Conservation (phyloP, 2,797 vertebrate genomes). For the Hephaestus fuliginosus region DNA sequence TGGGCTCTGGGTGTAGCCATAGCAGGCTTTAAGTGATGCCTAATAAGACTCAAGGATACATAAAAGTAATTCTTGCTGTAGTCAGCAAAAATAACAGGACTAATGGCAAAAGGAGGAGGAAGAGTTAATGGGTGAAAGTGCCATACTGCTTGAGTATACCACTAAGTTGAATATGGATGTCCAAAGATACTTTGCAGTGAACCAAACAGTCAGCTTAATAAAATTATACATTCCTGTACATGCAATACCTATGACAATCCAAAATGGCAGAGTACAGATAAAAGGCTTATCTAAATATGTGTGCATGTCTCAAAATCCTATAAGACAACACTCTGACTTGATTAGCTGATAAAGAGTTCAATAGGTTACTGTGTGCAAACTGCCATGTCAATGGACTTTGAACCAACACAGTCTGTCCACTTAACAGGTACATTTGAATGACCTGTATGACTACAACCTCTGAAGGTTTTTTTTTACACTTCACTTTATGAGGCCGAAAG, state of each 20-base stretch:
- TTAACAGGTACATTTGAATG: neutral
- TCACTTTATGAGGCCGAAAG: neutral
- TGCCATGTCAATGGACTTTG: conserved; percentile 33
- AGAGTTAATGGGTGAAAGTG: neutral
- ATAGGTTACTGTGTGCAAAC: conserved; percentile 14
- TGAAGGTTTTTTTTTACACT: neutral
- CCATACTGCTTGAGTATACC: neutral
- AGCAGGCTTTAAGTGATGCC: conserved; percentile 20
- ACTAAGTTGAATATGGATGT: neutral
- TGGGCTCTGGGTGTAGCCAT: neutral
- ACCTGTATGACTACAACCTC: neutral
- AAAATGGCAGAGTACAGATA: conserved; percentile 22
- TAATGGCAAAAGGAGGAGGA: neutral
- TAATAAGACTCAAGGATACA: conserved; percentile 38
- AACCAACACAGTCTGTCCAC: neutral
- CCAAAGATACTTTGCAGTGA: neutral
- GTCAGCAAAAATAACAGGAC: conserved; percentile 28
- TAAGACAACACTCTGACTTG: neutral
- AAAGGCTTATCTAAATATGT: conserved; percentile 13
- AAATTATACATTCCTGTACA: neutral
- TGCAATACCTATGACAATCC: no score
- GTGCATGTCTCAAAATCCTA: conserved; percentile 50
- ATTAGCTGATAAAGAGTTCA: conserved; percentile 47
- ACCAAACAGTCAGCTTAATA: neutral
- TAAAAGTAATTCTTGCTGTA: conserved; percentile 1